phyloP scores from a whole-genome alignment of 2,113 vertebrate species.

The Melanerpes formicivorus region DNA sequence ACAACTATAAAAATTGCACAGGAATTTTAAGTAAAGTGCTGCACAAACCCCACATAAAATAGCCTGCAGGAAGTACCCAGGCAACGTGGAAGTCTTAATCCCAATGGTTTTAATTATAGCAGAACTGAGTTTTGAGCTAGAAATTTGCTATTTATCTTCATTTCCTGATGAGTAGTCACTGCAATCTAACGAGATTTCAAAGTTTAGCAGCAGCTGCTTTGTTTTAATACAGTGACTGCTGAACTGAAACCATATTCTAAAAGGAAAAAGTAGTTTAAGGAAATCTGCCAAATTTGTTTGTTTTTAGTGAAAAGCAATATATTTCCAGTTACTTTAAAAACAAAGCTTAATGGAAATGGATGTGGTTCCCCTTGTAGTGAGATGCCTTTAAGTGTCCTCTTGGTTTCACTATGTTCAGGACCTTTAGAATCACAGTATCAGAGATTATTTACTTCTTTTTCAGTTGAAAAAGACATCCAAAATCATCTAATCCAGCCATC shows the following conservation, averaged over 20 bases:
- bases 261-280: neutral
- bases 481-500: too few species aligned
- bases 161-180: neutral
- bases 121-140: neutral
- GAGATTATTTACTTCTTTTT: too few species aligned
- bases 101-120: neutral
- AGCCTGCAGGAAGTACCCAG: neutral
- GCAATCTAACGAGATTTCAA: neutral
- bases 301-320: neutral
- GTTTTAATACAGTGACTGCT: neutral
- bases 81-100: neutral
- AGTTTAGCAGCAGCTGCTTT: neutral
- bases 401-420: neutral
- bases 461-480: too few species aligned
- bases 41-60: neutral
- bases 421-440: neutral
- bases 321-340: neutral
- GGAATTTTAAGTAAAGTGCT: neutral
- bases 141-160: neutral
- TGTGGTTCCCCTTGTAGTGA: neutral
- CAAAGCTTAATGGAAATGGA: neutral
- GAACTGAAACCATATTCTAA: neutral
- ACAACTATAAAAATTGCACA: neutral
- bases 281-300: neutral
- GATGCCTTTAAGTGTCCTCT: neutral